Evolutionary conservation across 2,888 invertebrate genomes (phyloP), one percentile per base, ranked within the genome.

Genomic region (Gandaritis pyraliata): DNA sequence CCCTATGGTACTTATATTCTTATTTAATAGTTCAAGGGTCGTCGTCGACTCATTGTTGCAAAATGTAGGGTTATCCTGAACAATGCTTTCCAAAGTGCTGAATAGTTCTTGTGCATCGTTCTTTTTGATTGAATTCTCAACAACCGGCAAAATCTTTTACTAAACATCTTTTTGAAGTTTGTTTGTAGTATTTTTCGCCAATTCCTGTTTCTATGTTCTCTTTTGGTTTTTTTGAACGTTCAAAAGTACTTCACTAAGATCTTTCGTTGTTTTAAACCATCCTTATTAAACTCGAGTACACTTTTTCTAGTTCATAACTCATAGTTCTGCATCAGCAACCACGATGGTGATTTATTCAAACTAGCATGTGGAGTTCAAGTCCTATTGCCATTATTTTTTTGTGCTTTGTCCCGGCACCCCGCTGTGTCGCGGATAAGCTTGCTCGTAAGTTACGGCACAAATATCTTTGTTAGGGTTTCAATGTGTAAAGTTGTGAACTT

Each of bases 41-140:
- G 63, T 74, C 61, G 54, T 65, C 70, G 68, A 65, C 66, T 70
- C 76, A 74, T 84, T 85, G 83, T 84, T 75, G 73, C 75, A 45
- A 53, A 74, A 70, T 76, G 74, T 67, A 76, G 78, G 72, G 75
- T 55, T 71, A 68, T 75, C 67, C 53, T 63, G 68, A 70, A 81
- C 78, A 80, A 82, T 75, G 74, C 61, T 51, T 63, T 68, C 52
- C 60, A 64, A 69, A 51, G 36, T 51, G 39, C 38, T 56, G 16
- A 66, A 55, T 43, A 58, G 60, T 61, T 30, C 65, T 64, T 61
- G 38, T 41, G 30, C 48, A 52, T 60, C 53, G 43, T 61, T 52
- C 52, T 54, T 68, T 67, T 68, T 51, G 56, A 53, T 48, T 55
- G 16, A 48, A 61, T 54, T 51, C 30, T 41, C 15, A 45, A 59